A percentile compares a stretch with the other conserved stretches of the same genome.
These are phyloP conservation scores for Colletes collaris DNA, from an alignment of 2,888 invertebrate species.

Conservation along the genomic window DNA sequence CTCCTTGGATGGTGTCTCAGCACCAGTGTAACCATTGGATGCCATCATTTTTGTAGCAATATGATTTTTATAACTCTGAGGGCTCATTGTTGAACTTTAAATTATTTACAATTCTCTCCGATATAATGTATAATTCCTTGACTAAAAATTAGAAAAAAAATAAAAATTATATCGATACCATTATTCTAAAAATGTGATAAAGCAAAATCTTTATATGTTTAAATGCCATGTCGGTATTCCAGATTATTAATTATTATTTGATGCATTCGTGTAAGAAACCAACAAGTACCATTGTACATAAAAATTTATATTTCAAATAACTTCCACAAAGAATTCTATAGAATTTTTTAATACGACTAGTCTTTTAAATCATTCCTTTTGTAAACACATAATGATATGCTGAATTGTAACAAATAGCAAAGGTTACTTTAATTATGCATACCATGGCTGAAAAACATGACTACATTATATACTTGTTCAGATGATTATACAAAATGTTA, in stretches of 20 bases:
- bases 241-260: neutral
- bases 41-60: slow-evolving; percentile 79
- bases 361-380: neutral
- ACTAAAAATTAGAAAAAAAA: slow-evolving; percentile 61
- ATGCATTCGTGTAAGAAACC: neutral
- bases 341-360: neutral
- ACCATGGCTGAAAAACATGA: slow-evolving; percentile 46
- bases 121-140: slow-evolving; percentile 42
- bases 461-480: slow-evolving; percentile 20
- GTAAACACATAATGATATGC: slow-evolving; percentile 48
- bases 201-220: neutral
- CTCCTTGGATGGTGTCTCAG: slow-evolving; percentile 71
- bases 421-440: slow-evolving; percentile 76
- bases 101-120: slow-evolving; percentile 54
- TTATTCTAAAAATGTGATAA: neutral
- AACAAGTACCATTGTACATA: no score
- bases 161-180: neutral
- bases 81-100: slow-evolving; percentile 82
- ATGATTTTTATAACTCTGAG: slow-evolving; percentile 84
- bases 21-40: slow-evolving; percentile 78
- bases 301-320: neutral
- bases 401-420: slow-evolving; percentile 64
- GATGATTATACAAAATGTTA: neutral
- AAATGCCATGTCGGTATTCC: neutral
- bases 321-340: no score